Base-by-base conservation (phyloP, 2,888 invertebrate species). In the Campopleginae sp. region DNA sequence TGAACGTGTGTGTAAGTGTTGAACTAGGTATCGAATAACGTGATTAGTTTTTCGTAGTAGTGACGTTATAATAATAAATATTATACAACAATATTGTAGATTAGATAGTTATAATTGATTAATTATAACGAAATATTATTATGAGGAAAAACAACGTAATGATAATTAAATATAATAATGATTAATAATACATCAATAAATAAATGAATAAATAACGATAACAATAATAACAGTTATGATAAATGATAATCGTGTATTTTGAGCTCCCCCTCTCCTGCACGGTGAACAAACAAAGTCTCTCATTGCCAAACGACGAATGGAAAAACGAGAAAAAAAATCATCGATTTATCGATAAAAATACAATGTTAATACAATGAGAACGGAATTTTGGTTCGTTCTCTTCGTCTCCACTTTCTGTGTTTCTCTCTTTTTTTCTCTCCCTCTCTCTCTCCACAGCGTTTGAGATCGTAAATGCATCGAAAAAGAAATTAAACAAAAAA, bases 1-100 rank as follows among this genome's bases (percentile, higher is more conserved):
- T 19, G 72, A 19, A 46, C 46, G 48, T 33, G 63, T 33, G 66
- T 82, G 86, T 87, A 80, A 86, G 87, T 87, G 87, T 87, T 88
- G 74, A 83, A 89, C 86, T 89, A 84, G 75, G 72, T 82, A 89
- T 88, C 87, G 88, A 86, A 90, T 88, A 85, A 89, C 85, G 89
- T 86, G 89, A 88, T 87, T 90, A 89, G 90, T 87, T 85, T 58
- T 74, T 86, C 88, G 88, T 89, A 86, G 86, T 89, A 86, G 84
- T 79, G 72, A 82, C 77, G 70, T 44, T 74, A 79, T 74, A 74
- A 66, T 61, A 27, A 58, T 58, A 58, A 58, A 66, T 65, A 74
- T 63, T 66, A 66, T 75, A 75, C 65, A 76, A 82, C 42, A 65
- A 76, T 63, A 85, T 74, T 72, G 54, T 85, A 85, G 82, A 68